Percentiles rank a stretch among this genome's conserved stretches.
These are phyloP conservation scores for Eutolmus rufibarbis DNA, from an alignment of 2,888 invertebrate genomes.

Conservation along the genomic window DNA sequence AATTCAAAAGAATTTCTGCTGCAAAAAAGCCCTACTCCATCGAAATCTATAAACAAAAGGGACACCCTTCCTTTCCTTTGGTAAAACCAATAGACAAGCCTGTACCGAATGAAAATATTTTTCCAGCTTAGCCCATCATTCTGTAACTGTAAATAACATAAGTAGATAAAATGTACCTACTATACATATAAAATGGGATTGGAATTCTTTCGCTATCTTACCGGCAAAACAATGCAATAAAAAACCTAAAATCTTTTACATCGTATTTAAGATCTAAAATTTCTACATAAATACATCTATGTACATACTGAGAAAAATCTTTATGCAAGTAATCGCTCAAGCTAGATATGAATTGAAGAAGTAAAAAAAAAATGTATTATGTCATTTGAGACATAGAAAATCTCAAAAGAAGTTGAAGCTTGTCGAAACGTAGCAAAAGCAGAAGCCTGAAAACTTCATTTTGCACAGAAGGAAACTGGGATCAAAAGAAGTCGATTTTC, in stretches of 20 bases:
- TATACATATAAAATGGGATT: background rate
- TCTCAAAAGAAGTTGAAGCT: background rate
- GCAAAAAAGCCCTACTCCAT: background rate
- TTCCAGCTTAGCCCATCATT: background rate
- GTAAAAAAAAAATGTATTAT: background rate
- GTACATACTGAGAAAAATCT: no score
- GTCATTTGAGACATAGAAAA: background rate
- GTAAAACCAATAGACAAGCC: background rate
- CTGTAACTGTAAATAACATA: background rate
- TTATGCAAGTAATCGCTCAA: background rate
- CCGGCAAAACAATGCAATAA: background rate
- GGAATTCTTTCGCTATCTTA: background rate
- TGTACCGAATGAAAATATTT: background rate
- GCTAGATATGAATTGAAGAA: background rate
- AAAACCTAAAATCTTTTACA: background rate
- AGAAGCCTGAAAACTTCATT: background rate
- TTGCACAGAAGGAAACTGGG: background rate
- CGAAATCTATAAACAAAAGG: background rate
- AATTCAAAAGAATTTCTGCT: background rate
- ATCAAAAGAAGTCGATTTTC: background rate
- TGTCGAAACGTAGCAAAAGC: background rate
- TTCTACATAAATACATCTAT: no score
- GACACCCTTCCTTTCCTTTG: background rate
- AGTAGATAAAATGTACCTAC: background rate
- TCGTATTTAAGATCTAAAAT: no score